Evolutionary conservation across 2,888 invertebrate species (phyloP).

Genomic region (Lymantria dispar): DNA sequence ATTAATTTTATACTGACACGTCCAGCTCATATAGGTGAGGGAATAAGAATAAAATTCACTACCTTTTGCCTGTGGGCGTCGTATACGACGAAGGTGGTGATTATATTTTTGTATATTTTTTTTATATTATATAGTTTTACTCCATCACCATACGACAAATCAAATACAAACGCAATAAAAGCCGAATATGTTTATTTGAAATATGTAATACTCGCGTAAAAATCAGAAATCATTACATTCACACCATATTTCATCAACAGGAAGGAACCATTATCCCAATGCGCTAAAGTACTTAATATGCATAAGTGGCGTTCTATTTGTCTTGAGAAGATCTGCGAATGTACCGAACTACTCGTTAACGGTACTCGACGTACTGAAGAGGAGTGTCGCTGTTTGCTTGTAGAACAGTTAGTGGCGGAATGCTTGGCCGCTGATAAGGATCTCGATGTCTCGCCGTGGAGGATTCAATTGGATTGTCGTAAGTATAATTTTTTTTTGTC

Average conservation of each 20-base stretch:
- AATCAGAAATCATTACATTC: neutral
- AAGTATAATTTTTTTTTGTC: slow-evolving; percentile 45
- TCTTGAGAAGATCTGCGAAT: slow-evolving; percentile 89
- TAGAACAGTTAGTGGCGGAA: slow-evolving; percentile 88
- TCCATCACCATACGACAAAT: too few relatives aligned
- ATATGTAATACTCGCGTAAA: too few relatives aligned
- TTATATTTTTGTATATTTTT: too few relatives aligned
- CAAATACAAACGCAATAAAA: too few relatives aligned
- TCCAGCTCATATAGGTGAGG: too few relatives aligned
- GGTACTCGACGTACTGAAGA: slow-evolving; percentile 55
- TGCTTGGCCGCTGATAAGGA: slow-evolving; percentile 85
- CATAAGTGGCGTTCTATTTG: slow-evolving; percentile 88
- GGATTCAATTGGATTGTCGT: slow-evolving; percentile 87
- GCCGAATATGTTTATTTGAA: too few relatives aligned
- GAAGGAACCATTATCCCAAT: slow-evolving; percentile 85
- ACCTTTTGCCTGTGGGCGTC: too few relatives aligned
- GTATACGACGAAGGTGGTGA: too few relatives aligned
- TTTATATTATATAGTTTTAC: too few relatives aligned
- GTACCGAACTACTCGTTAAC: slow-evolving; percentile 81
- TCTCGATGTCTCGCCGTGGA: slow-evolving; percentile 87
- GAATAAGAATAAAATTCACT: too few relatives aligned
- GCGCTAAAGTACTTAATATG: slow-evolving; percentile 84
- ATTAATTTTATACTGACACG: too few relatives aligned
- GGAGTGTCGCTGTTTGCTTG: slow-evolving; percentile 86
- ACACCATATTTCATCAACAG: slow-evolving; percentile 46